Base-by-base conservation (phyloP, 2,888 invertebrate species). In the Pterostichus madidus region DNA sequence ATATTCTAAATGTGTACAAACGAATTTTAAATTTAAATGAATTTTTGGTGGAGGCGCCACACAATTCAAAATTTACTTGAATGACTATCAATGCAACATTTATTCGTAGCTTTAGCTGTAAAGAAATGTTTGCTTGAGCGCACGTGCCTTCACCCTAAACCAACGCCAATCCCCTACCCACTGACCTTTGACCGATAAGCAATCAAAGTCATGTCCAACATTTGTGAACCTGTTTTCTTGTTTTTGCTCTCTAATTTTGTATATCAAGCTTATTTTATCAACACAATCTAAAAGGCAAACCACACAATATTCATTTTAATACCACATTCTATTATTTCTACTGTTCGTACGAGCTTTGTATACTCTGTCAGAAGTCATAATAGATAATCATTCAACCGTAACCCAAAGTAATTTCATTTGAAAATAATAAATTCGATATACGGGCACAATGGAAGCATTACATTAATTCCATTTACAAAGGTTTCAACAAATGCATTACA, bases 171-270 rank as follows among this genome's bases (percentile, higher is more conserved):
- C 11, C 31, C 6, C 61, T 53, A 61, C 68, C 15, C 31, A 31
- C 31, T n/a, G 68, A 80, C 80, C 68, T 80, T 80, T 80, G 80
- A 80, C 68, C 68, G 68, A 80, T 49, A 80, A 80, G 35, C 24
- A 68, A 44, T 80, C 44, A 78, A 78, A 78, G 17, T 59, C 46
- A 59, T 59, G 59, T 46, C 76, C 56, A 77, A 71, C 49, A 78
- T 78, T 56, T 61, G 35, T 61, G 24, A 39, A 61, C 35, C 13
- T 44, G 24, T 59, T 78, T 78, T 61, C 78, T 24, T n/a, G 24
- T 59, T 52, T 31, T 59, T 76, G 32, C 76, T 7, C 32, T 56
- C 53, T 53, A 75, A 75, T 53, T 52, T 75, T 75, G 17, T 71
- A 17, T 46, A 44, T 71, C 44, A 39, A 71, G 17, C 11, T 71